Evolutionary conservation across 1,140 invertebrate species (phyloP), one percentile per base, ranked within the genome.

Genomic region (Archegozetes longisetosus): DNA sequence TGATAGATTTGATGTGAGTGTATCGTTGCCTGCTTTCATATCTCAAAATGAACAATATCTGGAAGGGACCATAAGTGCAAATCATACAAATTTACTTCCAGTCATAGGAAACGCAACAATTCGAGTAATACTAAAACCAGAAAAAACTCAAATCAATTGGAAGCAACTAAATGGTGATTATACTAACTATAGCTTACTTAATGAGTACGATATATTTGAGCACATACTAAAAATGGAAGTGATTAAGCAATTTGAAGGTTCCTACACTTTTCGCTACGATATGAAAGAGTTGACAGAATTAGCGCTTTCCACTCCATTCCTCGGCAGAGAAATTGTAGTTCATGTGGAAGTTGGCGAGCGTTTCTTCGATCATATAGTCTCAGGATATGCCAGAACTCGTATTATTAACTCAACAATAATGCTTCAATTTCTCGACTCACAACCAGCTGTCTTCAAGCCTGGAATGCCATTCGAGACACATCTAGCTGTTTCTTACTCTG

Each of bases 391-490:
- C 23, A 73, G 74, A 53, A 76, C 77, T 2, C 65, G 74, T 47
- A 71, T 82, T 6, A 75, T 78, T 55, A 70, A 71, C 29, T 70
- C 72, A 13, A 66, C 67, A 12, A 60, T 78, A 4, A 68, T 69
- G 49, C 59, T 82, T 2, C 67, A 70, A 27, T 80, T 81, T 67
- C 67, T 81, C 2, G 78, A 77, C 24, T 67, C 72, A 28, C 67
- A 66, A 47, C 73, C 77, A 1, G 66, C 74, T 47, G 70, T 77
- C 27, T 82, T 81, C 65, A 79, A 77, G 66, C 79, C 80, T 2
- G 74, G 76, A 59, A 74, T 78, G 66, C 70, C 73, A 1, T 73
- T 79, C 61, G 70, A 71, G 25, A 66, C 70, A 23, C 69, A 76
- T 63, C 57, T 73, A 2, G 58, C 64, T 20, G 66, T 74, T 2